Evolutionary conservation across 2,113 vertebrate genomes (phyloP), one percentile per base, ranked within the genome.

Genomic region (Plectropomus leopardus): DNA sequence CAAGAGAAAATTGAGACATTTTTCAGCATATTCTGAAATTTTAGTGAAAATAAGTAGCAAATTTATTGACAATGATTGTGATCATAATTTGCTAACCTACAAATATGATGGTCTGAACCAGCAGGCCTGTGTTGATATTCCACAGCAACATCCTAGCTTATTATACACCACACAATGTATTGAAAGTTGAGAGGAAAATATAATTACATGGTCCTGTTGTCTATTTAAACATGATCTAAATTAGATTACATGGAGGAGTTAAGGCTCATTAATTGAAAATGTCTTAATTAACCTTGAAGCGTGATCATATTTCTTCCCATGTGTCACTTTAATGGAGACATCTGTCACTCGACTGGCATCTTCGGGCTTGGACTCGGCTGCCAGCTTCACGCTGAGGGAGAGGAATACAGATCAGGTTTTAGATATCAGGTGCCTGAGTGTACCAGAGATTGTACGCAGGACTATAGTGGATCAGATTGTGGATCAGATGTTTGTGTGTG

Each of bases 261-360:
- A 42, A 85, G 68, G 73, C 86, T 89, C 74, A 93, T 88, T 91
- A 90, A 92, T 92, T 88, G 65, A 59, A 67, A 86, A 87, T 80
- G 80, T 90, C 72, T 90, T 91, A 92, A 92, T 93, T 92, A 93
- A 76, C 83, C 81, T 78, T 34, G 24, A 80, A 76, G 80, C 36
- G 7, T 82, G 88, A 85, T 88, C 86, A 81, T 89, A 89, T 91
- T 89, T 91, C 80, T 88, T 80, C 72, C 86, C 79, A 54, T 71
- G 83, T 92, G 90, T 70, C 72, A 72, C 78, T 86, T 87, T 80
- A 88, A 90, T 88, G 71, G 85, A 87, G 88, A 89, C 89, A 85
- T 92, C 88, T 92, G 92, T 89, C 85, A 90, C 78, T 86, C 51
- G 84, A 83, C 61, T 84, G 88, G 72, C 76, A 57, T 84, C 68